Base-by-base conservation (phyloP, 2,113 vertebrate species). In the Myrmecophaga tridactyla region DNA sequence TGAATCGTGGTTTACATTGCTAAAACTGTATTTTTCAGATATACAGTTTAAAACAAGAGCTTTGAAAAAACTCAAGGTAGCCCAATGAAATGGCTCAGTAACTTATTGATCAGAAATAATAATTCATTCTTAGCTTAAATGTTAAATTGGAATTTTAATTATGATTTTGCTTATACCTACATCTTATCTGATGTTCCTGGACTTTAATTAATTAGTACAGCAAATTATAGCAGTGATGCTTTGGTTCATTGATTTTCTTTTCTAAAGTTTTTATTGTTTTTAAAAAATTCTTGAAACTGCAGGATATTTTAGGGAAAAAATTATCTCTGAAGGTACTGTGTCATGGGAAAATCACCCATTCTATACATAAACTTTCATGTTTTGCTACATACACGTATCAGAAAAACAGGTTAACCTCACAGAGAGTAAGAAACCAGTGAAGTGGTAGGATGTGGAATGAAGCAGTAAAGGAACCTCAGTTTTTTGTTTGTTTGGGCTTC, bases 91-190 rank as follows among this genome's bases (percentile, higher is more conserved):
- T 53, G 27, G 29, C 95, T 97, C 88, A 90, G 77, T 86, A 92
- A 56, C 12, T 53, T 77, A 96, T 46, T 82, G 92, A 94, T 84
- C 18, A 53, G 51, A 90, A 96, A 77, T 94, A 91, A 80, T 36
- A 90, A 90, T 75, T 92, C 13, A 94, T 63, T 89, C 51, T 82
- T 60, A 86, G 48, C 31, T 93, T 86, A 95, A 96, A 95, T 89
- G 84, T 93, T 86, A 96, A 91, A 76, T 31, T 89, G 73, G 67
- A 94, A 78, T 91, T 96, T 95, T 89, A 90, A 93, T 82, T 86
- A 96, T 82, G 29, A 89, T 62, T 95, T 62, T 86, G 58, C 93
- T 93, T 93, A 89, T 2, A 63, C 9, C 80, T 76, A 41, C 15
- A 84, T 86, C 39, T 21, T 91, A 6, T 89, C 48, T 94, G 70